These are phyloP conservation scores for Coreoperca whiteheadi DNA, from an alignment of 2,113 vertebrate genomes.

Conservation along the genomic window DNA sequence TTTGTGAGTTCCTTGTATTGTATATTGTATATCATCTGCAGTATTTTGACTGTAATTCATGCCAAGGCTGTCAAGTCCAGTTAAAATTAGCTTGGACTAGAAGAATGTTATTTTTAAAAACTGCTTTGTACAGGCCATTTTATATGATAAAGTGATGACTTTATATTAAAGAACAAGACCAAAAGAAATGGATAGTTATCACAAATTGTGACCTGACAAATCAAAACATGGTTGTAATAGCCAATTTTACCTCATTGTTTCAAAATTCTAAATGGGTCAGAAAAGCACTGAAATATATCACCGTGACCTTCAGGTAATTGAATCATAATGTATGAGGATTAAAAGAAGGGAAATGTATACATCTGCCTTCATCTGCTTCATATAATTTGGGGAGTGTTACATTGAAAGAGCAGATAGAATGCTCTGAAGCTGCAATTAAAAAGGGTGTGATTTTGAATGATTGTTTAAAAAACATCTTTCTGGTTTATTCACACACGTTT, in stretches of 20 bases:
- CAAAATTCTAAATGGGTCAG: neutral
- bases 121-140: neutral
- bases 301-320: conserved; percentile 9
- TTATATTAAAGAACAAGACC: neutral
- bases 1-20: neutral
- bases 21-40: neutral
- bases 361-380: neutral
- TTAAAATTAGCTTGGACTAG: neutral
- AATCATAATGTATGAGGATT: neutral
- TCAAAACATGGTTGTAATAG: neutral
- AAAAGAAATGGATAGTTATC: neutral
- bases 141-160: neutral
- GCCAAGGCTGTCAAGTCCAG: neutral
- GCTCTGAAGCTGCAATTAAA: neutral
- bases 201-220: conserved; percentile 6
- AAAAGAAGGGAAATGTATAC: neutral
- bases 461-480: neutral
- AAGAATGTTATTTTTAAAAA: neutral
- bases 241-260: neutral
- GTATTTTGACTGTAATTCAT: neutral
- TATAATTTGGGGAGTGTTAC: neutral
- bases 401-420: neutral
- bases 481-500: neutral
- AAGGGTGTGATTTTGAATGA: neutral
- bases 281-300: neutral